A percentile compares a stretch with the other conserved stretches of the same genome.
Evolutionary conservation across 2,797 vertebrate species (phyloP).

Genomic region (Gadopsis marmoratus): DNA sequence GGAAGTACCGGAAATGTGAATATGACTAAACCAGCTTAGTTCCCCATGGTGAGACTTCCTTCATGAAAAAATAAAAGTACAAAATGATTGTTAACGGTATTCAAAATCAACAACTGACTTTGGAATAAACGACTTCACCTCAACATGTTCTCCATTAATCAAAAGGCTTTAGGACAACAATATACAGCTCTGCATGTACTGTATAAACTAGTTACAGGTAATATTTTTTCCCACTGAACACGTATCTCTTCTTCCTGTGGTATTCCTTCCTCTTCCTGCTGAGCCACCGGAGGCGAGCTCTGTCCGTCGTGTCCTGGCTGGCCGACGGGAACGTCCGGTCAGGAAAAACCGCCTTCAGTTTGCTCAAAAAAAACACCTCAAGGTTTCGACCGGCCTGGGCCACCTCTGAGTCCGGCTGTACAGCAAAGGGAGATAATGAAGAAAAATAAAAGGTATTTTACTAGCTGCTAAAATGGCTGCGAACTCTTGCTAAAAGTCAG

Average conservation of each 20-base stretch:
- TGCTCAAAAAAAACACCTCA: constrained; percentile 89
- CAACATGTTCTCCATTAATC: background rate
- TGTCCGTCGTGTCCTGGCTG: constrained; percentile 81
- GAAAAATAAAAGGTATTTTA: background rate
- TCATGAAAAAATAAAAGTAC: constrained; percentile 9
- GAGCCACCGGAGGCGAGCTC: constrained; percentile 88
- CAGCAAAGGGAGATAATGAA: background rate
- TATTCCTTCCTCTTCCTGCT: constrained; percentile 85
- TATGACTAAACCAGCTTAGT: background rate
- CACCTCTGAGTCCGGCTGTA: constrained; percentile 96
- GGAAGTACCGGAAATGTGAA: constrained; percentile 13
- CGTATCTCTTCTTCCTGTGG: constrained; percentile 87
- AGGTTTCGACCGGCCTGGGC: constrained; percentile 93
- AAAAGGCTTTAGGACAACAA: background rate
- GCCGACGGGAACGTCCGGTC: constrained; percentile 85
- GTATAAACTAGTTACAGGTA: constrained; percentile 50
- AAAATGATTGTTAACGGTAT: background rate
- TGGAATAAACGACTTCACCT: background rate
- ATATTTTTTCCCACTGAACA: constrained; percentile 80
- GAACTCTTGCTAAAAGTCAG: background rate
- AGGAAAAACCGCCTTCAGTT: constrained; percentile 90
- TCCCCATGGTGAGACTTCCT: background rate
- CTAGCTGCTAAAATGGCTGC: too few relatives aligned
- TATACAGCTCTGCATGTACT: background rate
- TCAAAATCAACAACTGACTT: background rate